phyloP scores from a whole-genome alignment of 2,797 vertebrate genomes.

The Austrolebias charrua region DNA sequence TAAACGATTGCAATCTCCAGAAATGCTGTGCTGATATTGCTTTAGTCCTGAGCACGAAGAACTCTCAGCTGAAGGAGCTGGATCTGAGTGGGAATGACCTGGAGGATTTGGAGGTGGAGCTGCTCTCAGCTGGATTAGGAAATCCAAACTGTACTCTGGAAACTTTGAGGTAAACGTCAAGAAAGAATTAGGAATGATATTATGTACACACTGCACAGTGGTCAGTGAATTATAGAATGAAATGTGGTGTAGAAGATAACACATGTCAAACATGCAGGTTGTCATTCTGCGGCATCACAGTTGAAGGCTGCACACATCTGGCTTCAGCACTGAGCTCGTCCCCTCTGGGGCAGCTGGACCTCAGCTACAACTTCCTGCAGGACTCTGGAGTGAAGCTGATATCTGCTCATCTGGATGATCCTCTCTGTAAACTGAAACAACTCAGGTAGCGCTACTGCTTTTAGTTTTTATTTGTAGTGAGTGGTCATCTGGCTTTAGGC shows the following conservation, averaged over 20 bases:
- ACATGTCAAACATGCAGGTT: slow-evolving; percentile 13
- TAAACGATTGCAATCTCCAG: slow-evolving; percentile 36
- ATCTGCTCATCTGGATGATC: slow-evolving; percentile 7
- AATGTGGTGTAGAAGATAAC: neutral
- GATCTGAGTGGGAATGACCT: slow-evolving; percentile 47
- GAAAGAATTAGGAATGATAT: neutral
- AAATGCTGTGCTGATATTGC: slow-evolving; percentile 38
- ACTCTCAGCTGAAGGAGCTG: slow-evolving; percentile 28
- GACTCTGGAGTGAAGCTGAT: slow-evolving; percentile 31
- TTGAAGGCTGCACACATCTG: slow-evolving; percentile 21
- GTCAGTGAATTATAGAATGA: neutral
- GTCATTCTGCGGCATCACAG: slow-evolving; percentile 41
- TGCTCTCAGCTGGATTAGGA: slow-evolving; percentile 32
- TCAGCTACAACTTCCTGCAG: slow-evolving; percentile 46
- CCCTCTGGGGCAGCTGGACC: slow-evolving; percentile 33
- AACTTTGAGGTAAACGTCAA: slow-evolving; percentile 22
- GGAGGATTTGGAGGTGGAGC: slow-evolving; percentile 31
- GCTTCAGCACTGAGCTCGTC: slow-evolving; percentile 34
- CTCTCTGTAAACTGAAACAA: slow-evolving; percentile 27
- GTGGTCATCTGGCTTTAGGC: neutral
- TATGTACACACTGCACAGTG: neutral
- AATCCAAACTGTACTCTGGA: slow-evolving; percentile 27
- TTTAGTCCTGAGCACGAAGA: slow-evolving; percentile 27
- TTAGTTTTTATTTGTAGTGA: too few relatives aligned
- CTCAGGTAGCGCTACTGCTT: slow-evolving; percentile 22